These are phyloP conservation scores for Hyposmocoma kahamanoa DNA, from an alignment of 1,140 invertebrate genomes.

Conservation along the genomic window DNA sequence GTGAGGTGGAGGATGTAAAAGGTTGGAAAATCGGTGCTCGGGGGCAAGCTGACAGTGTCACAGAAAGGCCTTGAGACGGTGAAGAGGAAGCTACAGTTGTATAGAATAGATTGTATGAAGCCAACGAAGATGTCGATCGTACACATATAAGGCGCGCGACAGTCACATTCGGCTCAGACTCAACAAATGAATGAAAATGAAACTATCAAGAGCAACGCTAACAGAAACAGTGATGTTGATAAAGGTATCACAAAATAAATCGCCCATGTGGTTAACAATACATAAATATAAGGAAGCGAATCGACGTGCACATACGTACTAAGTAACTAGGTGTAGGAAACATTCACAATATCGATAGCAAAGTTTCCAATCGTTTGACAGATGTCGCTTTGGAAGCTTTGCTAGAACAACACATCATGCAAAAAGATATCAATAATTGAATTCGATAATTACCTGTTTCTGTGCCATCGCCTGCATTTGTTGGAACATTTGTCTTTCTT, in stretches of 20 bases:
- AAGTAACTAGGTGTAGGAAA: constrained; percentile 41
- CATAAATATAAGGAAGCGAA: constrained; percentile 55
- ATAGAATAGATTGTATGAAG: constrained; percentile 45
- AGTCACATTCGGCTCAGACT: constrained; percentile 57
- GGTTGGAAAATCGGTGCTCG: constrained; percentile 46
- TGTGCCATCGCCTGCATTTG: constrained; percentile 96
- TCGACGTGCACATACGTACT: constrained; percentile 51
- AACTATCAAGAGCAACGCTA: constrained; percentile 68
- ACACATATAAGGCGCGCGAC: constrained; percentile 51
- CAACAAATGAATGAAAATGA: constrained; percentile 65
- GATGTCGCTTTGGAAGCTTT: background rate
- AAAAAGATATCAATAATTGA: constrained; percentile 2
- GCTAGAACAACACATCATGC: background rate
- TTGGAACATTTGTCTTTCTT: constrained; percentile 95
- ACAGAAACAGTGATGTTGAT: constrained; percentile 66
- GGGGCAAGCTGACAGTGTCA: constrained; percentile 59
- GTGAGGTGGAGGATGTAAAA: constrained; percentile 34
- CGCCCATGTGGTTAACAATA: constrained; percentile 58
- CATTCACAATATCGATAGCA: constrained; percentile 23
- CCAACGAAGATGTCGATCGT: constrained; percentile 36
- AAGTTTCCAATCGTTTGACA: constrained; percentile 30
- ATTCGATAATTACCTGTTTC: constrained; percentile 89
- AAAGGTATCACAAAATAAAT: constrained; percentile 74
- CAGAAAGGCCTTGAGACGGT: constrained; percentile 45
- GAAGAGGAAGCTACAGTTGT: constrained; percentile 46